Evolutionary conservation across 2,113 vertebrate genomes (phyloP).

Genomic region (Trematomus loennbergii): DNA sequence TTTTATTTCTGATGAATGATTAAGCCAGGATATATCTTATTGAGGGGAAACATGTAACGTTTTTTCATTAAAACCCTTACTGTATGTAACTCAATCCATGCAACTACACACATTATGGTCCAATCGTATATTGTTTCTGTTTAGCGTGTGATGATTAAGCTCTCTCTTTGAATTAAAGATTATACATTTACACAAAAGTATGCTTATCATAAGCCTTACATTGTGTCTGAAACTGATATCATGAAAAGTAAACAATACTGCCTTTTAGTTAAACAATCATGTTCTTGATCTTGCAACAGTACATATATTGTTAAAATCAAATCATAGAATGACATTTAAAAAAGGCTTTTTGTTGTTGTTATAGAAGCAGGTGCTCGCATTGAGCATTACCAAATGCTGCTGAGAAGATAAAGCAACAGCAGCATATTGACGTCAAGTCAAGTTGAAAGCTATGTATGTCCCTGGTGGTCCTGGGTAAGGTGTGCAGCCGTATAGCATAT

Average conservation of each 20-base stretch:
- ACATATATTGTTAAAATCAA: conserved; percentile 15
- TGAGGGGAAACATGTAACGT: not conserved
- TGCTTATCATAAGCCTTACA: not conserved
- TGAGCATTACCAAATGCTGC: conserved; percentile 11
- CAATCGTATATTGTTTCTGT: not conserved
- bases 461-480: conserved; percentile 54
- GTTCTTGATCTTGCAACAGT: not conserved
- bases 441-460: conserved; percentile 40
- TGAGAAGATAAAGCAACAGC: conserved; percentile 26
- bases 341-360: not conserved
- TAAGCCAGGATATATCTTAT: not conserved
- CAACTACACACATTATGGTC: not conserved
- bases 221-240: not conserved
- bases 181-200: not conserved
- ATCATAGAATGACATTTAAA: conserved; percentile 33
- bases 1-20: not conserved
- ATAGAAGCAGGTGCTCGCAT: not conserved
- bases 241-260: conserved; percentile 5
- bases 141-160: not conserved
- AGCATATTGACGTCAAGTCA: conserved; percentile 19
- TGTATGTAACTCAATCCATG: not conserved
- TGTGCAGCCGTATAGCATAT: conserved; percentile 50
- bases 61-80: not conserved
- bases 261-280: not conserved
- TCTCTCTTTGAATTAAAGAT: conserved; percentile 1